Percentiles rank a stretch among this genome's conserved stretches.
Evolutionary conservation across 2,888 invertebrate genomes (phyloP).

Genomic region (Caenorhabditis angaria): DNA sequence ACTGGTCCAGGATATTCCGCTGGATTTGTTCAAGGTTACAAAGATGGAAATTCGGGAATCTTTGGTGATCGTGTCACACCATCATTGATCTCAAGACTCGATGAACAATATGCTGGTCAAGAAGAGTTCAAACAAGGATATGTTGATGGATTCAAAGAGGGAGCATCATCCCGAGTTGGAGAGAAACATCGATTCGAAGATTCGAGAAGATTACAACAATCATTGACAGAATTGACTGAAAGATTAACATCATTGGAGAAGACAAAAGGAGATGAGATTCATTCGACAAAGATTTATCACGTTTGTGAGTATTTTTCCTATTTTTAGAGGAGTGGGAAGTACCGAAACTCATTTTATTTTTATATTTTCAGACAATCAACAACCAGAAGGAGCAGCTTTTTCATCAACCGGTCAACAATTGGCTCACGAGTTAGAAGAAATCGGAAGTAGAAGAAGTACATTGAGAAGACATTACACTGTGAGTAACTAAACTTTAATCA

Average conservation of each 20-base stretch:
- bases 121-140: slow-evolving; percentile 72
- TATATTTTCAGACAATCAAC: slow-evolving; percentile 68
- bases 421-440: slow-evolving; percentile 71
- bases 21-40: slow-evolving; percentile 72
- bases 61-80: slow-evolving; percentile 72
- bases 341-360: too few species aligned
- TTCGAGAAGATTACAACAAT: slow-evolving; percentile 66
- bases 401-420: slow-evolving; percentile 68
- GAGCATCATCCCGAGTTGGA: slow-evolving; percentile 56
- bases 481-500: slow-evolving; percentile 6
- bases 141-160: slow-evolving; percentile 72
- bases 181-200: slow-evolving; percentile 62
- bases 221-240: slow-evolving; percentile 70
- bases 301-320: slow-evolving; percentile 65
- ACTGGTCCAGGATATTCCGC: slow-evolving; percentile 68
- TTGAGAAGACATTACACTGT: slow-evolving; percentile 72
- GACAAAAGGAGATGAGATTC: slow-evolving; percentile 71
- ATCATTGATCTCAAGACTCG: slow-evolving; percentile 69
- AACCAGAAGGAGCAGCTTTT: slow-evolving; percentile 62
- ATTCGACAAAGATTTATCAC: slow-evolving; percentile 73
- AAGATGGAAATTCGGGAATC: slow-evolving; percentile 71
- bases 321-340: background rate
- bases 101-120: slow-evolving; percentile 72
- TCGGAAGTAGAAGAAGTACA: slow-evolving; percentile 66
- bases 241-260: slow-evolving; percentile 69